Evolutionary conservation across 1,140 invertebrate species (phyloP).

Genomic region (Cherax destructor): DNA sequence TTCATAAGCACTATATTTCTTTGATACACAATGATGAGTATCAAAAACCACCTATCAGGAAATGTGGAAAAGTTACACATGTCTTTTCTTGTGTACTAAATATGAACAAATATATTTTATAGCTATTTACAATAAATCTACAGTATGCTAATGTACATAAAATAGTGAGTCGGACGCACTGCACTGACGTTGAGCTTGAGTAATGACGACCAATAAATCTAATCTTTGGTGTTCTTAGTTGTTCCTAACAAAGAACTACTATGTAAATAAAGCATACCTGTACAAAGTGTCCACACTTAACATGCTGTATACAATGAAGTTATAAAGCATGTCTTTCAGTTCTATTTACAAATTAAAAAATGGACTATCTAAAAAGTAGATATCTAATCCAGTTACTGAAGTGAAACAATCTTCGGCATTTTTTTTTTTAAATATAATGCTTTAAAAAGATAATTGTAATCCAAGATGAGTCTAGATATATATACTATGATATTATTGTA

Average conservation of each 20-base stretch:
- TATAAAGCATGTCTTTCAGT: not conserved
- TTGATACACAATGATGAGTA: conserved; percentile 22
- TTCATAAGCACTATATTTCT: conserved; percentile 45
- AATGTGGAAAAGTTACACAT: conserved; percentile 36
- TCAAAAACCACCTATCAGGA: conserved; percentile 23
- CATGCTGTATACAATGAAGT: conserved; percentile 14
- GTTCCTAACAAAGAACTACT: conserved; percentile 16
- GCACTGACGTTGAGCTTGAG: conserved; percentile 51
- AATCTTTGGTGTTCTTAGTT: conserved; percentile 57
- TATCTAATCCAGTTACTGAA: too few relatives aligned
- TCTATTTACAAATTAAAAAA: not conserved
- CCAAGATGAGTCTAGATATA: too few relatives aligned
- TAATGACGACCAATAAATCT: conserved; percentile 35
- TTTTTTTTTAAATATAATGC: too few relatives aligned
- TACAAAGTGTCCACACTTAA: conserved; percentile 35
- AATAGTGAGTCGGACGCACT: conserved; percentile 45
- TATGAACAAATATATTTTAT: conserved; percentile 44
- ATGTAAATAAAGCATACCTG: conserved; percentile 39
- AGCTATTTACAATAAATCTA: conserved; percentile 30
- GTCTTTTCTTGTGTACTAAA: conserved; percentile 40
- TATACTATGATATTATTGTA: too few relatives aligned
- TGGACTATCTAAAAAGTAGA: not conserved
- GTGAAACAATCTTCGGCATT: too few relatives aligned
- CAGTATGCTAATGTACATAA: conserved; percentile 39
- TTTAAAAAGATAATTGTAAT: too few relatives aligned